A percentile compares a stretch with the other conserved stretches of the same genome.
Evolutionary conservation across 2,888 invertebrate genomes (phyloP).

Genomic region (Andrena bicolor): DNA sequence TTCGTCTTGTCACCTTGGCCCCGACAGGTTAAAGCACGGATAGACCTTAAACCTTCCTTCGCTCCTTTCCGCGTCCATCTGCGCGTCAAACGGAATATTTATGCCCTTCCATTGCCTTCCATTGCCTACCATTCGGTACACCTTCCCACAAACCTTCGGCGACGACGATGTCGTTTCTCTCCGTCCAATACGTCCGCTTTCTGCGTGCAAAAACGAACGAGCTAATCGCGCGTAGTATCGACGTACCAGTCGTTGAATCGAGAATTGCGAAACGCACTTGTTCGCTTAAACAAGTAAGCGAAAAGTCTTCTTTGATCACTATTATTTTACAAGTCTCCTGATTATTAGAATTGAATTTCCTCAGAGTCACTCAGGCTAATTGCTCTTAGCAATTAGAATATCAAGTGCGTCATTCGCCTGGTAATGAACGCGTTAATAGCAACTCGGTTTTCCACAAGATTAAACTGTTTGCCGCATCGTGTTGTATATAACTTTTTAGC

Average conservation of each 20-base stretch:
- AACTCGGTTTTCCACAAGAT: too few species aligned
- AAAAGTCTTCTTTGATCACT: background rate
- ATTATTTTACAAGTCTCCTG: background rate
- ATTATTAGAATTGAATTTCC: background rate
- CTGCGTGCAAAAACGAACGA: background rate
- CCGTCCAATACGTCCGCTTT: background rate
- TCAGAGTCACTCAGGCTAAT: background rate
- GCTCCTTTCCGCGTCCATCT: background rate
- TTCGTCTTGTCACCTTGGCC: slow-evolving; percentile 59
- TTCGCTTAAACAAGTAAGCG: background rate
- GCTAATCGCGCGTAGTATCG: too few species aligned
- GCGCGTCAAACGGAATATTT: background rate
- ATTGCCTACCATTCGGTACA: background rate
- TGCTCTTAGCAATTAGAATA: too few species aligned
- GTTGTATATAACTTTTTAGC: too few species aligned
- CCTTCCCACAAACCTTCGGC: background rate
- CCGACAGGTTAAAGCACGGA: slow-evolving; percentile 63
- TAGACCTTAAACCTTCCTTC: slow-evolving; percentile 74
- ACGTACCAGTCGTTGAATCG: background rate
- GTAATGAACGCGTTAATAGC: too few species aligned
- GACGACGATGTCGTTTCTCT: background rate
- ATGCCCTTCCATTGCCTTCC: too few species aligned
- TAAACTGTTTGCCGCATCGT: too few species aligned
- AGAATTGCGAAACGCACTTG: slow-evolving; percentile 12
- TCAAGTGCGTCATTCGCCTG: too few species aligned